phyloP scores from a whole-genome alignment of 2,797 vertebrate genomes.

The Meriones psammophilus region DNA sequence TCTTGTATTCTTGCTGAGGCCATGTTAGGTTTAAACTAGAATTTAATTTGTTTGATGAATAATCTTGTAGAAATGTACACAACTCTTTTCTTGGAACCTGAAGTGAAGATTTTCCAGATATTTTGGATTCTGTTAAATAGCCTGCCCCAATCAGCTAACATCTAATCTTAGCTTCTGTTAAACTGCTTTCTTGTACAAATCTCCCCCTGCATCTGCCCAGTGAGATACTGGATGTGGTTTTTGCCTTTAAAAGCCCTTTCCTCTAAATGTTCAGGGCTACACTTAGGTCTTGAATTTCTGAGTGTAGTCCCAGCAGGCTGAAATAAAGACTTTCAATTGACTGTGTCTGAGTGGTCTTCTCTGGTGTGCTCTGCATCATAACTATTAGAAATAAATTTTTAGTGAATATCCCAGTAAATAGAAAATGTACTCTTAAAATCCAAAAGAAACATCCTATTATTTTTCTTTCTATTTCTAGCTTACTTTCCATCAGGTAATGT shows the following conservation, averaged over 20 bases:
- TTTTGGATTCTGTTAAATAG: not conserved
- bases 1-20: not conserved
- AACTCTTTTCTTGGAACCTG: too few species aligned
- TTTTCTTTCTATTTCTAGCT: not conserved
- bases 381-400: not conserved
- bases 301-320: not conserved
- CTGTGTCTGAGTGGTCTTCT: not conserved
- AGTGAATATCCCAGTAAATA: not conserved
- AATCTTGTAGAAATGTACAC: not conserved
- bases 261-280: not conserved
- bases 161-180: not conserved
- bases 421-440: constrained; percentile 1
- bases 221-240: not conserved
- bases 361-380: not conserved
- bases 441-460: not conserved
- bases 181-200: not conserved
- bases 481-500: not conserved
- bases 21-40: not conserved
- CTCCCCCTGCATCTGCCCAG: not conserved
- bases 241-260: not conserved
- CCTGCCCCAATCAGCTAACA: not conserved
- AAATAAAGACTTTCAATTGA: not conserved
- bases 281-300: too few species aligned
- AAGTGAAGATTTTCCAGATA: not conserved
- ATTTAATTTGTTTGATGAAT: not conserved